Evolutionary conservation across 2,113 vertebrate species (phyloP).

Genomic region (Corythaixoides concolor): DNA sequence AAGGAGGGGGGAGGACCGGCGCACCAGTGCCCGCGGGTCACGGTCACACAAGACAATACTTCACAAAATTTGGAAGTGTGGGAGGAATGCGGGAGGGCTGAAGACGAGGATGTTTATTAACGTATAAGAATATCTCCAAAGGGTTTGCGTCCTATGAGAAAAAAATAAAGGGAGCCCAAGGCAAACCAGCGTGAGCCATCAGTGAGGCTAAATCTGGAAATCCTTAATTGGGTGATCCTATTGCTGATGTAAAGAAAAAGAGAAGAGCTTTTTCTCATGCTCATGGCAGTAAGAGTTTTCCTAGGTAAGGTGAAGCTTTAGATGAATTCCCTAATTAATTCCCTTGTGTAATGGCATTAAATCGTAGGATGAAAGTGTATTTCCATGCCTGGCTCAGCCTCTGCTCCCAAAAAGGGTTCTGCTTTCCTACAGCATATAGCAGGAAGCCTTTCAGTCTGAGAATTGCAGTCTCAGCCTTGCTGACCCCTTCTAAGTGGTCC

Average conservation of each 20-base stretch:
- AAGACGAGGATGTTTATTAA: constrained; percentile 33
- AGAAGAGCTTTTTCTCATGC: not conserved
- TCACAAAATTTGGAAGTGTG: constrained; percentile 36
- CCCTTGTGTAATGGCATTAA: not conserved
- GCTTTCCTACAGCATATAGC: not conserved
- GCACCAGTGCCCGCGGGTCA: not conserved
- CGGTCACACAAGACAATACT: constrained; percentile 42
- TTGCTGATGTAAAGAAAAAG: not conserved
- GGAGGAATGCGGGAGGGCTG: not conserved
- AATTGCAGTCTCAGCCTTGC: not conserved
- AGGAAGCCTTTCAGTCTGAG: not conserved
- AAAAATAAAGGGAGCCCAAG: not conserved
- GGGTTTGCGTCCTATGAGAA: not conserved
- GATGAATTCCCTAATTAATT: not conserved
- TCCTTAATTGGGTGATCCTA: not conserved
- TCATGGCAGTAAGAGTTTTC: not conserved
- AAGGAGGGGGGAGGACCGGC: not conserved
- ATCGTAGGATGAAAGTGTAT: not conserved
- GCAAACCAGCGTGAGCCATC: not conserved
- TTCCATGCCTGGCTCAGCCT: not conserved
- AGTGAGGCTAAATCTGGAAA: not conserved
- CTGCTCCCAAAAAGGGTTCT: not conserved
- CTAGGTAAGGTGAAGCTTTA: not conserved
- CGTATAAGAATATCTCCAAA: constrained; percentile 19
- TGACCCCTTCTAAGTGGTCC: not conserved